These are phyloP conservation scores for Okamejei kenojei DNA, from an alignment of 2,797 vertebrate genomes.

Conservation along the genomic window DNA sequence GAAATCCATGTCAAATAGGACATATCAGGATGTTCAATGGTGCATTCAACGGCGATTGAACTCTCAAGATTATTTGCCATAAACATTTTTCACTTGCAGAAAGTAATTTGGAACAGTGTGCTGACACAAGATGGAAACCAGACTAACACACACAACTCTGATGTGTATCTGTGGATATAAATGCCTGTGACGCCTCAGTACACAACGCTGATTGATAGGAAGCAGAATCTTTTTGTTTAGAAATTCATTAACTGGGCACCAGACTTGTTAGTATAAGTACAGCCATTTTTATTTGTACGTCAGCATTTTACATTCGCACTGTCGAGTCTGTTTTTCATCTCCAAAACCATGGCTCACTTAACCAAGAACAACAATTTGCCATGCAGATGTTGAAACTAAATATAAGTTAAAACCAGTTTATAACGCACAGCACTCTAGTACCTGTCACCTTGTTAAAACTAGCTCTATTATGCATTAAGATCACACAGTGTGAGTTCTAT, in stretches of 20 bases:
- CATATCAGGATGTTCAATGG: neutral
- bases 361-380: neutral
- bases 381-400: neutral
- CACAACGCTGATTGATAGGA: neutral
- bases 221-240: neutral
- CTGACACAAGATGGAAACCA: slow-evolving; percentile 13
- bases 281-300: slow-evolving; percentile 6
- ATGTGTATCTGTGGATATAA: neutral
- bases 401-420: neutral
- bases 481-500: neutral
- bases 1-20: neutral
- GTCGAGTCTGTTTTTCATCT: slow-evolving; percentile 11
- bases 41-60: neutral
- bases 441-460: neutral
- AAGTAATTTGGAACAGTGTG: neutral
- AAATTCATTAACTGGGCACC: neutral
- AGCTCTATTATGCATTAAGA: neutral
- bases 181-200: neutral
- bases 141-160: neutral
- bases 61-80: neutral
- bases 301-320: neutral
- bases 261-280: no score
- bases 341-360: neutral
- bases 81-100: neutral
- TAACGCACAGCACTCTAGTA: neutral